Evolutionary conservation across 1,140 invertebrate species (phyloP).

Genomic region (Drosophila suzukii): DNA sequence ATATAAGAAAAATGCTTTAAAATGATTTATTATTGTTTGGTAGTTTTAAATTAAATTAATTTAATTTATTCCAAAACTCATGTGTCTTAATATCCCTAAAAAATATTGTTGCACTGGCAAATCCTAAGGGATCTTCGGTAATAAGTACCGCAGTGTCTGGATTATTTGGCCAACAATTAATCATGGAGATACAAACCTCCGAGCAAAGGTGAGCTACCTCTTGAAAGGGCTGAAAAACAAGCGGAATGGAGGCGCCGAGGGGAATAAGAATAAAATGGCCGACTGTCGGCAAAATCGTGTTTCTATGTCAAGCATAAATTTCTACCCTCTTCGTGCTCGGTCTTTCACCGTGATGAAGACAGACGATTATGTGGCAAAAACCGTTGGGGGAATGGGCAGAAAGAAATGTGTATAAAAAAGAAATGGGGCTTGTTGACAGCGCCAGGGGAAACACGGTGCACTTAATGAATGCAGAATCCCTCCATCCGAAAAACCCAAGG

Average conservation of each 20-base stretch:
- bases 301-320: constrained; percentile 83
- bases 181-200: constrained; percentile 1
- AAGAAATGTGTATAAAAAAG: neutral
- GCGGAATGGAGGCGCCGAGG: constrained; percentile 24
- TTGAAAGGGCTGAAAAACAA: constrained; percentile 12
- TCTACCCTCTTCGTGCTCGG: constrained; percentile 36
- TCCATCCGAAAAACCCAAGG: constrained; percentile 22
- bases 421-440: constrained; percentile 43
- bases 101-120: neutral
- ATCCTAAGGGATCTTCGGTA: neutral
- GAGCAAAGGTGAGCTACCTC: constrained; percentile 32
- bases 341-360: constrained; percentile 57
- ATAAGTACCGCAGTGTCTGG: constrained; percentile 11
- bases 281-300: constrained; percentile 75
- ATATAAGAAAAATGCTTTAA: too few species aligned
- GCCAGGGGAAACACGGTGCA: constrained; percentile 51
- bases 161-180: constrained; percentile 36
- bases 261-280: constrained; percentile 72
- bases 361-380: constrained; percentile 58
- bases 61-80: neutral
- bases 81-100: neutral
- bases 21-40: too few species aligned
- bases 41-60: neutral
- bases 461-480: constrained; percentile 70
- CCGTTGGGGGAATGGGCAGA: neutral